Evolutionary conservation across 2,797 vertebrate species (phyloP), one percentile per base, ranked within the genome.

Genomic region (Bryconaethiops microstoma): DNA sequence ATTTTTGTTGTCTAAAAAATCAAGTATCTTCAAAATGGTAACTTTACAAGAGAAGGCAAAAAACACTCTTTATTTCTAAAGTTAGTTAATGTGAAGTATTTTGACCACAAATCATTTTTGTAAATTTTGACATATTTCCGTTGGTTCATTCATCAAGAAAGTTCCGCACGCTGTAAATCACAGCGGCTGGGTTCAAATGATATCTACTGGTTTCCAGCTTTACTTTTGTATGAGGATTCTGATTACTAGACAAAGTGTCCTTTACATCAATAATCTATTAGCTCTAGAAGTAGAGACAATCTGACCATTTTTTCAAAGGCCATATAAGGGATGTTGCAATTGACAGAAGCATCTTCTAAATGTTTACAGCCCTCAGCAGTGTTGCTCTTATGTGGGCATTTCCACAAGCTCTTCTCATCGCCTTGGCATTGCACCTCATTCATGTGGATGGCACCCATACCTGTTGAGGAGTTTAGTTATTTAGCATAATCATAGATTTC

Each of bases 251-350:
- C 25, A 29, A 12, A 8, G 2, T 55, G 75, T 35, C 25, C 52
- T 76, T 42, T 13, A 67, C 16, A 42, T 25, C 17, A 29, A 45
- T 25, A 63, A 74, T 57, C 16, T 54, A 62, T 42, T 8, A 54
- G 0, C 54, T 63, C 35, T 60, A 60, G 5, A 50, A 42, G 25
- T 54, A 29, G 21, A 12, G 12, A 75, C 60, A 89, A n/a, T 79
- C 95, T 89, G 94, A 99, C 98, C 97, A 86, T 91, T 88, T 92
- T 93, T 85, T 99, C 97, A 2, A 94, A 92, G 72, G 94, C 96
- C 93, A 96, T 95, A 92, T 97, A 95, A 42, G 97, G 97, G 17
- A 95, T 48, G 89, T 97, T 97, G 92, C 97, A 99, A 85, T 95
- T 94, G 39, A 99, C 90, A 0, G 91, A 95, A 0, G 95, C 96